These are phyloP conservation scores for Gryon sp. DNA, from an alignment of 1,140 invertebrate genomes.

Conservation along the genomic window DNA sequence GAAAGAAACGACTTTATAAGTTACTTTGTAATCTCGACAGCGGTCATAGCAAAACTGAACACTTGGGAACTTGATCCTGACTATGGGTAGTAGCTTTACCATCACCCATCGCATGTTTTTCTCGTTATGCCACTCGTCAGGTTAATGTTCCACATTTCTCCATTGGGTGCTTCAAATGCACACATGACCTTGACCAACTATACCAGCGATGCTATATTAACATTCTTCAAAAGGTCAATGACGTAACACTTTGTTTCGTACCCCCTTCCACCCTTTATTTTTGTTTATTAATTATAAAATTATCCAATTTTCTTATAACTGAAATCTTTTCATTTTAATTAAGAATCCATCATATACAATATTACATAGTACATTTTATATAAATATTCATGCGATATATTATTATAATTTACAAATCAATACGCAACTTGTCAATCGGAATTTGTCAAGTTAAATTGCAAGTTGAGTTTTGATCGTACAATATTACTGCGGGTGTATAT, in stretches of 20 bases:
- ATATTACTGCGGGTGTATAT: constrained; percentile 15
- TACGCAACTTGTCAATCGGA: no score
- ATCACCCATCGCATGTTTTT: constrained; percentile 67
- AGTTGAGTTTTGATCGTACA: no score
- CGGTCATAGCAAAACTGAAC: constrained; percentile 77
- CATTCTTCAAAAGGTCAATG: constrained; percentile 61
- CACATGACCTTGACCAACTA: constrained; percentile 74
- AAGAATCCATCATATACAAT: no score
- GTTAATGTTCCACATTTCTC: constrained; percentile 74
- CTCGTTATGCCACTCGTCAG: constrained; percentile 59
- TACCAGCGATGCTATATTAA: constrained; percentile 46
- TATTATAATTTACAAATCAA: no score
- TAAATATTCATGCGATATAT: no score
- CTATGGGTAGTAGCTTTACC: constrained; percentile 67
- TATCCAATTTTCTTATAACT: no score
- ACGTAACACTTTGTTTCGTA: constrained; percentile 18
- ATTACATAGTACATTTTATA: no score
- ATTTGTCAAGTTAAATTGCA: no score
- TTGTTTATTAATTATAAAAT: no score
- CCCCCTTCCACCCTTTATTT: background rate
- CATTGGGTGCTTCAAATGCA: constrained; percentile 44
- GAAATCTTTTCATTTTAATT: no score
- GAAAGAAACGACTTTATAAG: constrained; percentile 9
- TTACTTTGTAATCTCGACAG: constrained; percentile 66
- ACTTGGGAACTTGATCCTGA: constrained; percentile 67